Percentiles rank a stretch among this genome's conserved stretches.
phyloP scores from a whole-genome alignment of 2,797 vertebrate genomes.

The Periparus ater region DNA sequence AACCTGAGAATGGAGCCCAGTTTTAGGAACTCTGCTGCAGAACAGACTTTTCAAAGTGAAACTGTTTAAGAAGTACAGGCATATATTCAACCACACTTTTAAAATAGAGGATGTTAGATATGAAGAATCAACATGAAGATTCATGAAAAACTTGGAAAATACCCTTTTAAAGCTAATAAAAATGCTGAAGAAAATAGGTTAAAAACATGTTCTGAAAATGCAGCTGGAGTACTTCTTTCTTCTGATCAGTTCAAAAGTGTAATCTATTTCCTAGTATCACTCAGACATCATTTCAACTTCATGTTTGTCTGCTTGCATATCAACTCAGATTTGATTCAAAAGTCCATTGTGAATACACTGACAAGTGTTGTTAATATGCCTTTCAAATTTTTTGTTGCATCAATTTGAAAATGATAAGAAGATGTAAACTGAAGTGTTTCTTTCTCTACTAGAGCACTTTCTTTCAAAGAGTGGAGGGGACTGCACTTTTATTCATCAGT shows the following conservation, averaged over 20 bases:
- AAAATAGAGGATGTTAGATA: not conserved
- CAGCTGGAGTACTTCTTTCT: not conserved
- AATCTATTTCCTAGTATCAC: not conserved
- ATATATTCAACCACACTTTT: not conserved
- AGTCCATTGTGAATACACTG: not conserved
- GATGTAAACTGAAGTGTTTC: constrained; percentile 81
- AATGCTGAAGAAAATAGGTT: not conserved
- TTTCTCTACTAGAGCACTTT: constrained; percentile 95
- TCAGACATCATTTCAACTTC: not conserved
- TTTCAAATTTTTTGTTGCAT: constrained; percentile 50
- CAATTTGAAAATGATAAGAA: constrained; percentile 37
- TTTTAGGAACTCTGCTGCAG: not conserved
- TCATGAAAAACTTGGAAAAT: not conserved
- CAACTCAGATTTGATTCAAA: not conserved
- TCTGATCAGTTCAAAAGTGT: not conserved
- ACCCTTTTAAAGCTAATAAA: not conserved
- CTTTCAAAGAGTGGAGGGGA: constrained; percentile 95
- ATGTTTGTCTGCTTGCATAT: constrained; percentile 32
- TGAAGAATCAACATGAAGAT: not conserved
- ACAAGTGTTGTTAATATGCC: not conserved
- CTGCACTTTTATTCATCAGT: constrained; percentile 94
- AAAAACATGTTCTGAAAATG: not conserved
- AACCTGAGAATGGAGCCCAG: not conserved
- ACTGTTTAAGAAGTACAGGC: not conserved
- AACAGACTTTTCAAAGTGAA: not conserved